A percentile compares a stretch with the other conserved stretches of the same genome.
Evolutionary conservation across 2,797 vertebrate species (phyloP).

Genomic region (Knipowitschia caucasica): DNA sequence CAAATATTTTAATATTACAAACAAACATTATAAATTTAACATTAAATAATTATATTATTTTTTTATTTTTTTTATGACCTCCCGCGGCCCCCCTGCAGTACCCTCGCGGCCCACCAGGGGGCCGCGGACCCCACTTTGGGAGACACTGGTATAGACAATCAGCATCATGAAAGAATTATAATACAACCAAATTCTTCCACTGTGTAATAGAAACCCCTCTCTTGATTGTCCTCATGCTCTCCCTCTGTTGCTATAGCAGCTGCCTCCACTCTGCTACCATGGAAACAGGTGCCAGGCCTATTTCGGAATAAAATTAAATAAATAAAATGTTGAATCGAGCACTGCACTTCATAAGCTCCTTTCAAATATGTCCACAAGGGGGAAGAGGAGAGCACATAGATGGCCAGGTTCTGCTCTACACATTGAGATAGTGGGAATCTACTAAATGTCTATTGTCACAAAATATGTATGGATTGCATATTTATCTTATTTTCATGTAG

Average conservation of each 20-base stretch:
- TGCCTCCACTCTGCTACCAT: slow-evolving; percentile 1
- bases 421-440: background rate
- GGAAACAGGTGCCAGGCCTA: background rate
- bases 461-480: background rate
- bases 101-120: too few species aligned
- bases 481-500: background rate
- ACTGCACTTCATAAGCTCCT: background rate
- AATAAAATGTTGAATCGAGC: background rate
- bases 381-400: background rate
- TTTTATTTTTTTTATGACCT: too few species aligned
- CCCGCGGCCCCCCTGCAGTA: too few species aligned
- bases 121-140: too few species aligned
- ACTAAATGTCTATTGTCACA: background rate
- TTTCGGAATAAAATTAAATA: background rate
- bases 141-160: too few species aligned
- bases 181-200: too few species aligned
- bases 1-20: too few species aligned
- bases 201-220: background rate
- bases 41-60: too few species aligned
- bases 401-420: background rate
- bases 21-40: too few species aligned
- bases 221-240: background rate
- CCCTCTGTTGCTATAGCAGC: slow-evolving; percentile 2
- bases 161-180: too few species aligned
- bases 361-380: background rate